These are phyloP conservation scores for Paguma larvata DNA, from an alignment of 2,797 vertebrate genomes.

Conservation along the genomic window DNA sequence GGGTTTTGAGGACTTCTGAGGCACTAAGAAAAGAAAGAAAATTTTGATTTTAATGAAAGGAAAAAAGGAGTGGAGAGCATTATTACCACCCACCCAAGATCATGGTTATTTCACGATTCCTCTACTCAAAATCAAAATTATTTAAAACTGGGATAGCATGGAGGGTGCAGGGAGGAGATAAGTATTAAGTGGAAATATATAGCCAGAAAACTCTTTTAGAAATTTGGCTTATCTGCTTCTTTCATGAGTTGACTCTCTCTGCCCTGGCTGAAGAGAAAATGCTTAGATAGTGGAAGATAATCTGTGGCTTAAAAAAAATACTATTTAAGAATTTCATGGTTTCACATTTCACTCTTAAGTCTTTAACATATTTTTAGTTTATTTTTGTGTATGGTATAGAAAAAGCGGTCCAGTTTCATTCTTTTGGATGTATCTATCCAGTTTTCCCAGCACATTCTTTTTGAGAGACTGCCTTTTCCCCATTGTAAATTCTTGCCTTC, in stretches of 20 bases:
- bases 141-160: not conserved
- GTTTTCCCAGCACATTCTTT: not conserved
- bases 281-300: not conserved
- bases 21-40: constrained; percentile 15
- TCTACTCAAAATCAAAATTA: not conserved
- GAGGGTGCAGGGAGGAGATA: rapidly evolving
- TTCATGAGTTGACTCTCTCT: not conserved
- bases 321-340: not conserved
- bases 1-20: not conserved
- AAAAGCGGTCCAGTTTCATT: not conserved
- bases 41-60: not conserved
- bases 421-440: not conserved
- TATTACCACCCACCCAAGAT: too few relatives aligned
- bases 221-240: not conserved
- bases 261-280: not conserved
- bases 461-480: not conserved
- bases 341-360: not conserved
- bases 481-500: not conserved
- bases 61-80: not conserved
- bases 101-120: not conserved
- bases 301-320: not conserved
- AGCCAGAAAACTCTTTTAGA: not conserved
- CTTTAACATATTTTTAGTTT: not conserved
- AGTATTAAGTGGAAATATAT: too few relatives aligned
- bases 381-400: not conserved